These are phyloP conservation scores for Athene noctua DNA, from an alignment of 2,113 vertebrate genomes.

Conservation along the genomic window DNA sequence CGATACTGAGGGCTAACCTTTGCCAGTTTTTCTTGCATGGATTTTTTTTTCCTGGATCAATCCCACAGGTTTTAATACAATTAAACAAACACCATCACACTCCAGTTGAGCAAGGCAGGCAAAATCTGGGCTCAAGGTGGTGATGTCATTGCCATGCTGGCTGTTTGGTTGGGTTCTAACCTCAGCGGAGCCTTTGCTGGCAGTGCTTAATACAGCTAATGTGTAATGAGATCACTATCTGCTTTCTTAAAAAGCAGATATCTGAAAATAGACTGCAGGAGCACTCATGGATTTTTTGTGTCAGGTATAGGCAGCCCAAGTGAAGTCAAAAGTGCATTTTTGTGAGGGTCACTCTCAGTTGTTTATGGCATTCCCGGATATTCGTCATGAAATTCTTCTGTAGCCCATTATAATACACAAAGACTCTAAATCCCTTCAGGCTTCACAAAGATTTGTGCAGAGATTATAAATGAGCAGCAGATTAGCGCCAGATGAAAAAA, in stretches of 20 bases:
- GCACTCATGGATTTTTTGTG: neutral
- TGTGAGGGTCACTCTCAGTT: neutral
- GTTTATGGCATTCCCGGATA: neutral
- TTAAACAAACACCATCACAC: neutral
- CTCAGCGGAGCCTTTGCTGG: neutral
- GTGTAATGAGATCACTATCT: neutral
- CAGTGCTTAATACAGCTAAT: constrained; percentile 3
- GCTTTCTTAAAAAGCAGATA: constrained; percentile 5
- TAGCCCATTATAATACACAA: constrained; percentile 20
- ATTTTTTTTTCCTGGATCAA: neutral
- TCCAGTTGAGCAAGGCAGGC: neutral
- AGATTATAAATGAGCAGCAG: constrained; percentile 55
- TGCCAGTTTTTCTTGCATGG: neutral
- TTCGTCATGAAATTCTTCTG: constrained; percentile 23
- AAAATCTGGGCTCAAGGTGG: neutral
- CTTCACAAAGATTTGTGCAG: constrained; percentile 42
- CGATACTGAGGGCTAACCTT: neutral
- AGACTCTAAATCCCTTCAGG: constrained; percentile 36
- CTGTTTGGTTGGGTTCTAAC: neutral
- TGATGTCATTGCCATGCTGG: neutral
- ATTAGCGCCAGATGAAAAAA: constrained; percentile 45
- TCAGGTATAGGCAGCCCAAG: neutral
- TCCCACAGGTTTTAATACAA: neutral
- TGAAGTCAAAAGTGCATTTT: neutral
- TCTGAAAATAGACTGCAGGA: neutral